phyloP scores from a whole-genome alignment of 2,888 invertebrate species.

The Noctua janthe region DNA sequence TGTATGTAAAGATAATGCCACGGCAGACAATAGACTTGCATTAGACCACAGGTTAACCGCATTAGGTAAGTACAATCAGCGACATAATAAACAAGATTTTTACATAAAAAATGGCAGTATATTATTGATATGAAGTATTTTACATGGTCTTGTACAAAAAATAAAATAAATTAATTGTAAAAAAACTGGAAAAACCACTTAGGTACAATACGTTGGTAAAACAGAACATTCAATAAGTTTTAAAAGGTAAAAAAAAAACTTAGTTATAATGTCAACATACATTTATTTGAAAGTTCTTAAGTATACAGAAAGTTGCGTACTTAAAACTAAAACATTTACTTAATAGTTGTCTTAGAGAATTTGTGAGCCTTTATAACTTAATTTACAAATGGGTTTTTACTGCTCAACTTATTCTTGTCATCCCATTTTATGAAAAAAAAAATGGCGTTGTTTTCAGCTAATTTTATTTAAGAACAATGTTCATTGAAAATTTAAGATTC shows the following conservation, averaged over 20 bases:
- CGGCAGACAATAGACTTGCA: constrained; percentile 30
- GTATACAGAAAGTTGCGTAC: constrained; percentile 58
- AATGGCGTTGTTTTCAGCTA: neutral
- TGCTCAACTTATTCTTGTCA: constrained; percentile 12
- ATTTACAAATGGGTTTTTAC: constrained; percentile 54
- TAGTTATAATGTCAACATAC: constrained; percentile 10
- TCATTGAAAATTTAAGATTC: neutral
- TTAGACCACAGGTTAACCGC: neutral
- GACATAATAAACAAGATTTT: constrained; percentile 18
- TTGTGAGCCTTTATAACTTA: constrained; percentile 56
- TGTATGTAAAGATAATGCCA: constrained; percentile 2
- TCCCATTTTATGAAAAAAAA: constrained; percentile 6
- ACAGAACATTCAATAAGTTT: neutral
- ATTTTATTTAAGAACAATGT: neutral
- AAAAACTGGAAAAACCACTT: neutral
- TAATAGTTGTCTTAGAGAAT: constrained; percentile 59
- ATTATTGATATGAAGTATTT: constrained; percentile 65
- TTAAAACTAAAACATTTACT: constrained; percentile 58
- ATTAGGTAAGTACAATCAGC: constrained; percentile 37
- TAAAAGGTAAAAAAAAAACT: neutral
- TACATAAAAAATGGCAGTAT: constrained; percentile 55
- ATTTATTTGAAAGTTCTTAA: constrained; percentile 32
- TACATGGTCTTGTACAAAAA: constrained; percentile 53
- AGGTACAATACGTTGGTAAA: neutral
- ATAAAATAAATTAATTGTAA: neutral